A percentile compares a stretch with the other conserved stretches of the same genome.
Evolutionary conservation across 2,113 vertebrate genomes (phyloP).

Genomic region (Mellivora capensis): DNA sequence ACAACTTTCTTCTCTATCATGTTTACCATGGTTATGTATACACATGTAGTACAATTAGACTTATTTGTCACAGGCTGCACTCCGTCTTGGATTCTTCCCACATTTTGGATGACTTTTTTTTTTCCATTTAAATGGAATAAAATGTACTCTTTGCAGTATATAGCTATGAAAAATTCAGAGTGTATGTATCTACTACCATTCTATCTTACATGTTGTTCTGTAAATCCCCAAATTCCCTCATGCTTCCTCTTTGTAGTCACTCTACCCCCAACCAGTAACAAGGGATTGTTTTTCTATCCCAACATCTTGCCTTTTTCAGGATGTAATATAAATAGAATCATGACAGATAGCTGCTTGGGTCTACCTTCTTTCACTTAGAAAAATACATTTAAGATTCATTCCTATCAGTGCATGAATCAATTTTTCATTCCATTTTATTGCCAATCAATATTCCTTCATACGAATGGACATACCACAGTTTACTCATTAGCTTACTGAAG

Average conservation of each 20-base stretch:
- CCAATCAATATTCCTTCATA: neutral
- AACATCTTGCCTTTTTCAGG: neutral
- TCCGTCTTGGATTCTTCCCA: neutral
- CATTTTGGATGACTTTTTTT: neutral
- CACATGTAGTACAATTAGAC: neutral
- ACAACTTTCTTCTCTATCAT: neutral
- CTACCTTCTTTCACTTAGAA: neutral
- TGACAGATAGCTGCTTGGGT: neutral
- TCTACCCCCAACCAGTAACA: neutral
- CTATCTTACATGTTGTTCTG: neutral
- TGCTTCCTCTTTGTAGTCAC: neutral
- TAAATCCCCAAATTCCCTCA: neutral
- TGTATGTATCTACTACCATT: neutral
- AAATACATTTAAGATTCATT: neutral
- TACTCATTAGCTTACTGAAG: neutral
- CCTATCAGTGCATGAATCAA: neutral
- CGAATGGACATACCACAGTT: neutral
- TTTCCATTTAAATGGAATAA: neutral
- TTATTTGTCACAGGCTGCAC: neutral
- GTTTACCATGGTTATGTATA: neutral
- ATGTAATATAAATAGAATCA: neutral
- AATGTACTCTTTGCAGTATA: neutral
- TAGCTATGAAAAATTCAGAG: neutral
- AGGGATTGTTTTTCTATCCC: neutral
- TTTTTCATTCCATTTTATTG: neutral